Conservation (phyloP, 2,888 invertebrate genomes). For the Acrobasis suavella region DNA sequence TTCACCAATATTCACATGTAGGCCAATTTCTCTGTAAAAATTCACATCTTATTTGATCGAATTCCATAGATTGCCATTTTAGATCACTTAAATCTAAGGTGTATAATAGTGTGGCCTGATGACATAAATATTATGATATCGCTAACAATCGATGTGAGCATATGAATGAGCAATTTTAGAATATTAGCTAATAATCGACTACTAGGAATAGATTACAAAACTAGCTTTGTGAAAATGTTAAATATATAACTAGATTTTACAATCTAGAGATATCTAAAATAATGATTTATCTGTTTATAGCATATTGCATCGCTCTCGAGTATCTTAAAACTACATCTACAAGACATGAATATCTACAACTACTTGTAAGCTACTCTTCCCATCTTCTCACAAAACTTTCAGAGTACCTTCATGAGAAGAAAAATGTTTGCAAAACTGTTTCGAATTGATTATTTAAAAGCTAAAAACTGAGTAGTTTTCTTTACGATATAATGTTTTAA, state of each 20-base stretch:
- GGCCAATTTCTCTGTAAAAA: constrained; percentile 39
- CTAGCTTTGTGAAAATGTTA: constrained; percentile 59
- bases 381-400: constrained; percentile 79
- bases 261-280: constrained; percentile 53
- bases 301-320: constrained; percentile 58
- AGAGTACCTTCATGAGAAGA: constrained; percentile 79
- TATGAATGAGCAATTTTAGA: constrained; percentile 55
- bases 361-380: constrained; percentile 75
- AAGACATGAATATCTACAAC: constrained; percentile 67
- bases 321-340: constrained; percentile 74
- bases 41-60: constrained; percentile 36
- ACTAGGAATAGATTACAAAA: constrained; percentile 59
- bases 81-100: constrained; percentile 55
- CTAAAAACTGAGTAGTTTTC: constrained; percentile 59
- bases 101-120: constrained; percentile 48
- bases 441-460: constrained; percentile 58
- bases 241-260: constrained; percentile 58
- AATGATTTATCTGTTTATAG: constrained; percentile 55
- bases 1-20: constrained; percentile 38
- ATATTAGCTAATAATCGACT: constrained; percentile 58
- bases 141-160: constrained; percentile 53
- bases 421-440: constrained; percentile 83
- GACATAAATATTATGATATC: constrained; percentile 42
- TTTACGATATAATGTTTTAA: constrained; percentile 50
- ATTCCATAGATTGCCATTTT: constrained; percentile 38